Conservation (phyloP, 2,797 vertebrate species). For the Anniella stebbinsi region DNA sequence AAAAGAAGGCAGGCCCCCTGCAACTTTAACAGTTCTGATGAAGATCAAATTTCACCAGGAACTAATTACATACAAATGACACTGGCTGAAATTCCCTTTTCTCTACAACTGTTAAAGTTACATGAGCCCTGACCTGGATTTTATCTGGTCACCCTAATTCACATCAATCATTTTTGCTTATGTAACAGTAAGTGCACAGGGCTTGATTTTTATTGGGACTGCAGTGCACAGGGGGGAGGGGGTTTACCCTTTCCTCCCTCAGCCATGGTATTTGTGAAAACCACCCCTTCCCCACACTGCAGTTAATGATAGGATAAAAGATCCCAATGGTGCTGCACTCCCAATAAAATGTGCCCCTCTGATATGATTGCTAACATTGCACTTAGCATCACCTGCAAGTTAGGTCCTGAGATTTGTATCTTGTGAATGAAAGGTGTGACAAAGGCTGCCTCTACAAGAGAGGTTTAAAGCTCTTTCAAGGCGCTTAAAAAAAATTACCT, state of each 20-base stretch:
- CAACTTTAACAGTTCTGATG: no score
- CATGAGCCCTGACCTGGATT: no score
- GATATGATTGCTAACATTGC: not conserved
- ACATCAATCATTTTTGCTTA: not conserved
- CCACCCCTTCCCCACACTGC: not conserved
- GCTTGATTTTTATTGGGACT: not conserved
- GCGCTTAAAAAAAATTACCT: no score
- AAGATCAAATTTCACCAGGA: no score
- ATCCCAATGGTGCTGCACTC: not conserved
- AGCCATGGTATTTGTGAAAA: not conserved
- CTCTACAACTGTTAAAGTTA: no score
- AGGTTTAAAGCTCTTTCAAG: no score
- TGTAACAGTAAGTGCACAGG: not conserved
- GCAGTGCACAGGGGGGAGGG: not conserved
- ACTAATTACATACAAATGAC: no score
- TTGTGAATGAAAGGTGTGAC: not conserved
- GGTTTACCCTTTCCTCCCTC: not conserved
- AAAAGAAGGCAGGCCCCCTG: no score
- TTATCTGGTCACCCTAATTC: no score
- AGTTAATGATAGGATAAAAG: not conserved
- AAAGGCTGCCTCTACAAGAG: no score
- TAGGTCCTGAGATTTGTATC: not conserved
- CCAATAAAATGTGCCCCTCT: not conserved
- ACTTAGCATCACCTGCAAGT: not conserved
- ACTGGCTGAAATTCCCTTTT: no score